A percentile compares a stretch with the other conserved stretches of the same genome.
Conservation (phyloP, 1,140 invertebrate species). For the Drosophila oshimai region DNA sequence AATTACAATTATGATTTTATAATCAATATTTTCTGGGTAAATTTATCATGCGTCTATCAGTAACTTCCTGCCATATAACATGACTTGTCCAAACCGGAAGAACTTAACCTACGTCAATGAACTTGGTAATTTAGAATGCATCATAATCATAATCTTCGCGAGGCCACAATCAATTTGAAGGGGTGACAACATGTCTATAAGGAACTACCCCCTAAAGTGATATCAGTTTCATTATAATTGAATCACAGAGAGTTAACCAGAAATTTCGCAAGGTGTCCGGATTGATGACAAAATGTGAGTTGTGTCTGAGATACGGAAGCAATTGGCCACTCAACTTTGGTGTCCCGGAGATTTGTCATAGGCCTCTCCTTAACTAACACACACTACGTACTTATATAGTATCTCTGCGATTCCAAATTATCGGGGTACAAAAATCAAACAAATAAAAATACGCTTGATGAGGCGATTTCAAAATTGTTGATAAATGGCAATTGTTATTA, state of each 20-base stretch:
- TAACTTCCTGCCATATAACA: constrained; percentile 4
- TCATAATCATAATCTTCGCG: constrained; percentile 38
- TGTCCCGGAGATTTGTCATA: constrained; percentile 30
- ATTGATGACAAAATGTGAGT: constrained; percentile 29
- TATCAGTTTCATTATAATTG: constrained; percentile 67
- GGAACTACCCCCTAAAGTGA: constrained; percentile 27
- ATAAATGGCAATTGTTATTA: constrained; percentile 64
- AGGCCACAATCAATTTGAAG: constrained; percentile 2
- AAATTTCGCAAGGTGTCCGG: constrained; percentile 44
- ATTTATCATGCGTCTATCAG: neutral
- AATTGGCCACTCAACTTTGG: constrained; percentile 24
- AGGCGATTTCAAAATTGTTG: constrained; percentile 44
- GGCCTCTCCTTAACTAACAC: neutral
- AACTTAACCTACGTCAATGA: constrained; percentile 21
- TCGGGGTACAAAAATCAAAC: constrained; percentile 56
- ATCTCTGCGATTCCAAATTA: constrained; percentile 23
- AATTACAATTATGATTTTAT: constrained; percentile 14
- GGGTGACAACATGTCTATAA: constrained; percentile 76
- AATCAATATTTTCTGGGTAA: constrained; percentile 3
- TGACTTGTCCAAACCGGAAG: constrained; percentile 26
- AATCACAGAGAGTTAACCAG: constrained; percentile 41
- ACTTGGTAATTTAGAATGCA: constrained; percentile 36
- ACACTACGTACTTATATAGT: no score
- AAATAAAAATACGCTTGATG: constrained; percentile 1
- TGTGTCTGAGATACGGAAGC: constrained; percentile 33